A percentile compares a stretch with the other conserved stretches of the same genome.
Conservation (phyloP, 1,140 invertebrate genomes). For the Atopsyche davidsoni region DNA sequence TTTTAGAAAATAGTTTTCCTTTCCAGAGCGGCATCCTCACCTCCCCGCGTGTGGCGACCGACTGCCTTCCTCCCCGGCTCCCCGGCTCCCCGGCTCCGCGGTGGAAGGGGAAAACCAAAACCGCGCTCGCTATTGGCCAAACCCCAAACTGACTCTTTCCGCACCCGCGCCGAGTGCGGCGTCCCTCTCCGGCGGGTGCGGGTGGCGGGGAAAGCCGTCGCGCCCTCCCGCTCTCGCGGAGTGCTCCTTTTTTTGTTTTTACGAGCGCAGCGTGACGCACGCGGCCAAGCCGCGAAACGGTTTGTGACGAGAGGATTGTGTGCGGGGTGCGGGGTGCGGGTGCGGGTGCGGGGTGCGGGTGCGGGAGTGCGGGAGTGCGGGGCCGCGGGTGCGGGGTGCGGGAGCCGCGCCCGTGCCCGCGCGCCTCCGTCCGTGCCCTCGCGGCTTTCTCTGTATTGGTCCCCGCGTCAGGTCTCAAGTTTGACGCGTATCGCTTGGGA, state of each 20-base stretch:
- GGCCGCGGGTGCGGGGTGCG: too few species aligned
- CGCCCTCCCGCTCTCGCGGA: constrained; percentile 13
- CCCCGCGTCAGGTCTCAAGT: too few species aligned
- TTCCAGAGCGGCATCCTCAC: too few species aligned
- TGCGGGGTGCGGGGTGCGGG: background rate
- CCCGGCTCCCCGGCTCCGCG: constrained; percentile 14
- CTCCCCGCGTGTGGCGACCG: too few species aligned
- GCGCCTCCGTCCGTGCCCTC: too few species aligned
- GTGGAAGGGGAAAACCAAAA: constrained; percentile 30
- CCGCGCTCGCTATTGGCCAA: constrained; percentile 32
- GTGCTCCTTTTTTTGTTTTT: constrained; percentile 26
- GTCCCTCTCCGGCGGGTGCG: constrained; percentile 30
- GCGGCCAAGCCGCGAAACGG: constrained; percentile 29
- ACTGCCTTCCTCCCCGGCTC: constrained; percentile 21
- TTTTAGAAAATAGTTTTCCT: too few species aligned
- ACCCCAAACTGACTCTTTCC: constrained; percentile 31
- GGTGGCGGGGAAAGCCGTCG: constrained; percentile 30
- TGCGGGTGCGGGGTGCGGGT: constrained; percentile 5
- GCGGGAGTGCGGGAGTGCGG: background rate
- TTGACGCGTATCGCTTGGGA: too few species aligned
- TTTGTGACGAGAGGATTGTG: constrained; percentile 23
- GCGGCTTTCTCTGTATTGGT: too few species aligned
- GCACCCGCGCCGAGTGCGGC: constrained; percentile 21
- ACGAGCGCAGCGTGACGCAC: constrained; percentile 27
- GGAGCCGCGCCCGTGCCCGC: too few species aligned